Conservation (phyloP, 2,797 vertebrate species). For the Poecilia gillii region DNA sequence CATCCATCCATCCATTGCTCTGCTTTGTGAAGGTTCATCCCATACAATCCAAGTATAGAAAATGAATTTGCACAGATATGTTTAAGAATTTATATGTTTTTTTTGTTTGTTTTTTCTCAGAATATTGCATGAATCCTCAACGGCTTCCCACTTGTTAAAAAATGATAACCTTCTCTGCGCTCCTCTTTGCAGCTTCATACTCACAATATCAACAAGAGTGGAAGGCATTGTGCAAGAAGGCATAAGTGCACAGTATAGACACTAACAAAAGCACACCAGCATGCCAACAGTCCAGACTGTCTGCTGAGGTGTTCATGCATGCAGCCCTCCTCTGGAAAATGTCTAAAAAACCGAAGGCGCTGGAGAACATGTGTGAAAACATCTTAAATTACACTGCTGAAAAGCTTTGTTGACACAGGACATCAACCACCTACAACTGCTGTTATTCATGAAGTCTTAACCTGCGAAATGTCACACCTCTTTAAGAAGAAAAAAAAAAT, state of each 20-base stretch:
- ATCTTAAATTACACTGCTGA: constrained; percentile 5
- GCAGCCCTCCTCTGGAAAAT: background rate
- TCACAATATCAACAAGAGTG: background rate
- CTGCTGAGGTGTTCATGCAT: constrained; percentile 1
- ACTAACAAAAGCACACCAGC: background rate
- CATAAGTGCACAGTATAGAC: background rate
- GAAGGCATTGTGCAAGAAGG: constrained; percentile 2
- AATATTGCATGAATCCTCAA: background rate
- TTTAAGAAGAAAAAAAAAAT: background rate
- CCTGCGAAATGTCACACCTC: background rate
- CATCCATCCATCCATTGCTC: background rate
- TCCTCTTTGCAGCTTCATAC: background rate
- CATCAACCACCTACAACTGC: constrained; percentile 3
- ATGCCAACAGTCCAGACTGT: background rate
- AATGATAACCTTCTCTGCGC: background rate
- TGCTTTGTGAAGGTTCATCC: background rate
- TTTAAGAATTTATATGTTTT: background rate
- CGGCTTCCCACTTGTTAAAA: background rate
- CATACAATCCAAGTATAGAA: background rate
- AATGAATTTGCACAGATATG: background rate
- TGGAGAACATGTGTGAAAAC: constrained; percentile 1
- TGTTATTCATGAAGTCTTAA: background rate
- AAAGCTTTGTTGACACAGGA: background rate
- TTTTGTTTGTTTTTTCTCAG: background rate
- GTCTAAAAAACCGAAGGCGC: background rate